Base-by-base conservation (phyloP, 2,888 invertebrate species). In the Hyalella azteca region DNA sequence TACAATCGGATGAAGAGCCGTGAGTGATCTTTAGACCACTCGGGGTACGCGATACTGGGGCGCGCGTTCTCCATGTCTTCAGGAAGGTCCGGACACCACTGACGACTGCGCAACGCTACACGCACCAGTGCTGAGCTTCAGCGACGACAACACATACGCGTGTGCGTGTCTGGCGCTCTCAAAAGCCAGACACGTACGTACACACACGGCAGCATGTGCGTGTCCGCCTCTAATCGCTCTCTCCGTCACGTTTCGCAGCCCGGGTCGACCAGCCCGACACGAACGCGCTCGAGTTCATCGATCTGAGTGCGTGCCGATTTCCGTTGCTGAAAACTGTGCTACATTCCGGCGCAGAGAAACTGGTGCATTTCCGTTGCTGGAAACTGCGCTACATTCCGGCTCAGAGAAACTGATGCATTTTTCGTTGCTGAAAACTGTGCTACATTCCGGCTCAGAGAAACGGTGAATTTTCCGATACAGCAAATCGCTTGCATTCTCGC, bases 11-110 rank as follows among this genome's bases (percentile, higher is more conserved):
- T 66, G 36, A 66, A 66, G n/a, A 66, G 32, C 36, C 66, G 66
- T 7, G 66, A 66, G 9, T 66, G 66, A n/a, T 66, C 66, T 66
- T 66, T 66, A 36, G 66, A 66, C 66, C 66, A 66, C 36, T 66
- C 66, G 3, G 66, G 66, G 66, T 36, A 66, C 66, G 66, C 22
- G 36, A 66, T 36, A 66, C 66, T 36, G 36, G 66, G 19, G 19
- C 66, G 66, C 66, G 39, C 66, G 36, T 19, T 66, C 66, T 66
- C 66, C 66, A 66, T 66, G 29, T 36, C 66, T 36, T 66, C 19
- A 19, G n/a, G 36, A 66, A 32, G 66, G 66, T 36, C 66, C n/a
- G 36, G 36, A 32, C 66, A 36, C 36, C 66, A 66, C 66, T 66
- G 66, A 66, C 66, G 36, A 29, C 32, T 32, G 36, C 36, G 66